Percentiles rank a stretch among this genome's conserved stretches.
Evolutionary conservation across 2,797 vertebrate genomes (phyloP).

Genomic region (Siniperca scherzeri): DNA sequence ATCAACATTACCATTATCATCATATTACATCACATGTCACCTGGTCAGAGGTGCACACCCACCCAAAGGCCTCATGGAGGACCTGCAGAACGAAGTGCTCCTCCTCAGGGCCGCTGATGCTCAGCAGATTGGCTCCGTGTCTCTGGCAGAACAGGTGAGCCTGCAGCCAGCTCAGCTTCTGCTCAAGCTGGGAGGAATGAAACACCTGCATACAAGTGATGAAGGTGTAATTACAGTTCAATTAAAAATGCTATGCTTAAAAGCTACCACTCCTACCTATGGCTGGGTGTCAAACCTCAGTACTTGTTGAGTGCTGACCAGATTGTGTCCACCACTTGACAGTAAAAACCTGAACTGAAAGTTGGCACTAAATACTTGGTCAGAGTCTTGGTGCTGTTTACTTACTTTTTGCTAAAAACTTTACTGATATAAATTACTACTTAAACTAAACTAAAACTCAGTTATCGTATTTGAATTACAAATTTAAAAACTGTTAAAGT

Average conservation of each 20-base stretch:
- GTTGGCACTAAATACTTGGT: neutral
- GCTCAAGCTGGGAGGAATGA: slow-evolving; percentile 86
- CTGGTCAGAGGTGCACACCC: slow-evolving; percentile 53
- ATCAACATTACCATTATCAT: neutral
- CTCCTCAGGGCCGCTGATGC: slow-evolving; percentile 90
- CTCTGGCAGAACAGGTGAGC: slow-evolving; percentile 91
- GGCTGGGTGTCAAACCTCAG: neutral
- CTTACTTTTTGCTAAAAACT: too few relatives aligned
- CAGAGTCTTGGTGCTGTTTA: neutral
- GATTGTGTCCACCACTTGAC: neutral
- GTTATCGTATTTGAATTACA: neutral
- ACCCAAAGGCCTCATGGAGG: slow-evolving; percentile 96
- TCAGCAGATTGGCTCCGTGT: slow-evolving; percentile 92
- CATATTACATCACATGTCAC: neutral
- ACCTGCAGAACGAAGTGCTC: slow-evolving; percentile 91
- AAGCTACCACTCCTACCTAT: neutral
- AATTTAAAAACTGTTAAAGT: neutral
- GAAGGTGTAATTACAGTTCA: neutral
- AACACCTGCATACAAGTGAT: slow-evolving; percentile 87
- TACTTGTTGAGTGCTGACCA: neutral
- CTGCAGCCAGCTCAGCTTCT: slow-evolving; percentile 91
- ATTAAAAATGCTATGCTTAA: neutral
- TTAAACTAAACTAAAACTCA: too few relatives aligned
- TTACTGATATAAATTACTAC: neutral
- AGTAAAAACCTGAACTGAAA: slow-evolving; percentile 7